Conservation (phyloP, 2,888 invertebrate species). For the Mythimna pallens region DNA sequence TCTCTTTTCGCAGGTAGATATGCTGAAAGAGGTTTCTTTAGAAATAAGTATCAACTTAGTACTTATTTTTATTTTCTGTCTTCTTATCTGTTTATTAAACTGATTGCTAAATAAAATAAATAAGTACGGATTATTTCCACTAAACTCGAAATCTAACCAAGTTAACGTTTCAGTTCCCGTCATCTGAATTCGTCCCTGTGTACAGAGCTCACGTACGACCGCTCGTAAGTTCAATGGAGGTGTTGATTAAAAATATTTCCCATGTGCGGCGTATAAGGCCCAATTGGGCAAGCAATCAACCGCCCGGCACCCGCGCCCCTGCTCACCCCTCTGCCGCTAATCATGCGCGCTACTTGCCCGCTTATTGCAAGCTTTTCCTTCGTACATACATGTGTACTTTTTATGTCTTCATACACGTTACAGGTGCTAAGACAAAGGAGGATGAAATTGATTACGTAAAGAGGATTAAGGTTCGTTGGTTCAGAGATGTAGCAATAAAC, state of each 20-base stretch:
- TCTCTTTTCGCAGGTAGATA: too few relatives aligned
- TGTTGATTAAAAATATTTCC: conserved; percentile 92
- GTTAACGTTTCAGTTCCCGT: conserved; percentile 37
- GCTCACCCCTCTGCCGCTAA: conserved; percentile 79
- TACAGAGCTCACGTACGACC: conserved; percentile 88
- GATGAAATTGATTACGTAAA: conserved; percentile 56
- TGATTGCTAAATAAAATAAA: too few relatives aligned
- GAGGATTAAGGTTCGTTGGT: conserved; percentile 34
- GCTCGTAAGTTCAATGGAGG: conserved; percentile 91
- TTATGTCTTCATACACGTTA: conserved; percentile 57
- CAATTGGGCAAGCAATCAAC: conserved; percentile 91
- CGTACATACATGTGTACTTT: conserved; percentile 52
- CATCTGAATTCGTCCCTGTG: conserved; percentile 79
- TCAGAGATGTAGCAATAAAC: conserved; percentile 3
- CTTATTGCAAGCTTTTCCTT: conserved; percentile 67
- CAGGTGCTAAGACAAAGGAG: conserved; percentile 65
- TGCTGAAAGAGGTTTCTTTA: too few relatives aligned
- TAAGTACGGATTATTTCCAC: too few relatives aligned
- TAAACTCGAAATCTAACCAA: too few relatives aligned
- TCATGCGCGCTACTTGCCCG: conserved; percentile 76
- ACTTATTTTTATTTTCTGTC: too few relatives aligned
- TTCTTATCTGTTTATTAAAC: too few relatives aligned
- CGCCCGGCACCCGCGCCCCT: conserved; percentile 77
- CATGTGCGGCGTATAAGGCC: conserved; percentile 91
- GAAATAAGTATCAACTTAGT: too few relatives aligned